phyloP scores from a whole-genome alignment of 2,797 vertebrate genomes.

The Rhodeus uyekii region DNA sequence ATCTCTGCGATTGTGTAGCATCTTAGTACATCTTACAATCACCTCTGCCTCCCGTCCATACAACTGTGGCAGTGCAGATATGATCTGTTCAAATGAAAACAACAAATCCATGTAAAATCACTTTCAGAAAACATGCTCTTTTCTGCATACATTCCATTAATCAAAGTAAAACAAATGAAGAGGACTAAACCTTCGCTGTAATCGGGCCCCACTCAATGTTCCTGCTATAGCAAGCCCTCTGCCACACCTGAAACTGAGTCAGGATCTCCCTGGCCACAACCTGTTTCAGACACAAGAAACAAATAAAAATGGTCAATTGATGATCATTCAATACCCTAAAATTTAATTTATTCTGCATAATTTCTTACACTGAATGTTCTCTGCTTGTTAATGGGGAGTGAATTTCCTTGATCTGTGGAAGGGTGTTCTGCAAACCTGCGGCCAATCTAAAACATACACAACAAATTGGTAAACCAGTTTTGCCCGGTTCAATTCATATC shows the following conservation, averaged over 20 bases:
- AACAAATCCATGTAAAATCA: neutral
- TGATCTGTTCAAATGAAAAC: conserved; percentile 50
- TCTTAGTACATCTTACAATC: conserved; percentile 61
- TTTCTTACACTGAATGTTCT: conserved; percentile 61
- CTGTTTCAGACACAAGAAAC: conserved; percentile 38
- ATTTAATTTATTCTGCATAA: neutral
- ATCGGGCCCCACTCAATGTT: conserved; percentile 63
- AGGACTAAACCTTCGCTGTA: conserved; percentile 55
- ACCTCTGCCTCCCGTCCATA: conserved; percentile 59
- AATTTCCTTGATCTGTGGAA: conserved; percentile 39
- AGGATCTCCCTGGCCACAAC: conserved; percentile 60
- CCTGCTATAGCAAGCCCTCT: conserved; percentile 61
- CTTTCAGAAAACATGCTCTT: neutral
- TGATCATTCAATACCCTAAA: neutral
- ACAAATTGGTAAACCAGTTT: conserved; percentile 21
- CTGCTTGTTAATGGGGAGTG: conserved; percentile 47
- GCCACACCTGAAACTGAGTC: conserved; percentile 63
- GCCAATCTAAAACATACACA: conserved; percentile 43
- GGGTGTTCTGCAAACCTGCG: conserved; percentile 21
- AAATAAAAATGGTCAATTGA: neutral
- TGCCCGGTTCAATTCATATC: neutral
- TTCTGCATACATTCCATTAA: neutral
- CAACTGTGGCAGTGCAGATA: conserved; percentile 57
- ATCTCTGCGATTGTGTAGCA: conserved; percentile 63
- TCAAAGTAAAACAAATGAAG: neutral